Evolutionary conservation across 2,113 vertebrate genomes (phyloP).

Genomic region (Dromaius novaehollandiae): DNA sequence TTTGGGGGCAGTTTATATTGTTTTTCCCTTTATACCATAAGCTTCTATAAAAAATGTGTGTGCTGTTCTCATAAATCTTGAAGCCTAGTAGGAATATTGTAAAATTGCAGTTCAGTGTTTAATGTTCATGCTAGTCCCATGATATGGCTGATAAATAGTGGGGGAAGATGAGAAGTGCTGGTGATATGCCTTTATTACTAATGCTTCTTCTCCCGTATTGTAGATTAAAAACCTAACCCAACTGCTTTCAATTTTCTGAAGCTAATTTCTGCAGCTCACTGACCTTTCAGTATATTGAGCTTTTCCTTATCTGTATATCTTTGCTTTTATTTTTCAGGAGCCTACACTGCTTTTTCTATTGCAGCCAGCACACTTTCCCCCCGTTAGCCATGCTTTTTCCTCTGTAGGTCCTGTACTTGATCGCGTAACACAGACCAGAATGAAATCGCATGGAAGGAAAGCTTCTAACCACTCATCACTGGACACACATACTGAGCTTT

Average conservation of each 20-base stretch:
- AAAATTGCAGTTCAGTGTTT: slow-evolving; percentile 71
- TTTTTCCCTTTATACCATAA: slow-evolving; percentile 38
- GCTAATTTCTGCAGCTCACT: slow-evolving; percentile 19
- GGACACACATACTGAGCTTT: background rate
- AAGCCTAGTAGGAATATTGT: slow-evolving; percentile 53
- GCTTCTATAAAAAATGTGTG: slow-evolving; percentile 41
- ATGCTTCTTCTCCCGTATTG: slow-evolving; percentile 14
- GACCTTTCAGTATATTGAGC: slow-evolving; percentile 9
- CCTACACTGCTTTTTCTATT: slow-evolving; percentile 73
- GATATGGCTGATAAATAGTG: slow-evolving; percentile 45
- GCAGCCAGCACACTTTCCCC: slow-evolving; percentile 66
- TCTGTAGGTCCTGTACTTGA: slow-evolving; percentile 63
- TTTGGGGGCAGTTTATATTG: slow-evolving; percentile 47
- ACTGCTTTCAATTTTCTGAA: slow-evolving; percentile 43
- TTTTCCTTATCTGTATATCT: slow-evolving; percentile 65
- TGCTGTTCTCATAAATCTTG: slow-evolving; percentile 62
- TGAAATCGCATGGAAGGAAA: background rate
- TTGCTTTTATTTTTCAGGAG: slow-evolving; percentile 79
- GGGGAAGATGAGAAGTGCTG: slow-evolving; percentile 20
- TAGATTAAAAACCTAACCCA: slow-evolving; percentile 39
- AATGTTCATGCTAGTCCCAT: slow-evolving; percentile 57
- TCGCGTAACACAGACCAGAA: background rate
- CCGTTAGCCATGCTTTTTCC: slow-evolving; percentile 76
- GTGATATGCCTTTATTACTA: slow-evolving; percentile 37
- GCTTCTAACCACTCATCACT: background rate